Evolutionary conservation across 2,113 vertebrate species (phyloP), one percentile per base, ranked within the genome.

Genomic region (Sisor rabdophorus): DNA sequence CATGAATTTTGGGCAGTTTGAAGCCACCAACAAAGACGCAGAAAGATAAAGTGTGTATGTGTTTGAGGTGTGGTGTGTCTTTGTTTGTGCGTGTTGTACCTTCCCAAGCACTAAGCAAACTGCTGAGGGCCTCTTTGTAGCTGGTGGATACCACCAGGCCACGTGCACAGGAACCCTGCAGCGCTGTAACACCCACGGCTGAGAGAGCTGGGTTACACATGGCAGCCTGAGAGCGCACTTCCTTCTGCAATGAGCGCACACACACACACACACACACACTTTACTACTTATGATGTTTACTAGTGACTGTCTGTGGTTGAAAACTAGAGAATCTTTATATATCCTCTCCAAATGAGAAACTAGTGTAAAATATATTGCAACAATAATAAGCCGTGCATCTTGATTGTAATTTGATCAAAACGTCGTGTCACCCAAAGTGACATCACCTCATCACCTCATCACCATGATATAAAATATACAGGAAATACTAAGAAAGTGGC

Each of bases 151-250:
- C 76, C 19, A 81, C 82, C 22, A 96, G 82, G 17, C 93, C 90
- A 16, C 56, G 75, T 2, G 83, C 90, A 0, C 47, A 20, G 0
- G 76, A 82, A 0, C 84, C 85, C 26, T 78, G 85, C 0, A 94
- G 88, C 1, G 86, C 90, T 65, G 84, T 84, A 26, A 98, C 81
- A 1, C 95, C 96, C 3, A 94, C 69, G 0, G 92, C 91, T 0
- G 89, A 92, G 75, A 98, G 87, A 0, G 90, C 90, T 10, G 89
- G 88, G 80, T 91, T 90, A 0, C 83, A 78, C 73, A 89, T 77
- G 20, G 86, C 84, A 32, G 87, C 88, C 83, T 89, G 67, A n/a
- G 67, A 69, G 28, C 32, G 68, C 47, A 92, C 70, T 81, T 92
- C 91, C 79, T 59, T 85, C 91, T 92, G 50, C 15, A 79, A 67